A percentile compares a stretch with the other conserved stretches of the same genome.
Conservation (phyloP, 1,140 invertebrate species). For the Delia radicum region DNA sequence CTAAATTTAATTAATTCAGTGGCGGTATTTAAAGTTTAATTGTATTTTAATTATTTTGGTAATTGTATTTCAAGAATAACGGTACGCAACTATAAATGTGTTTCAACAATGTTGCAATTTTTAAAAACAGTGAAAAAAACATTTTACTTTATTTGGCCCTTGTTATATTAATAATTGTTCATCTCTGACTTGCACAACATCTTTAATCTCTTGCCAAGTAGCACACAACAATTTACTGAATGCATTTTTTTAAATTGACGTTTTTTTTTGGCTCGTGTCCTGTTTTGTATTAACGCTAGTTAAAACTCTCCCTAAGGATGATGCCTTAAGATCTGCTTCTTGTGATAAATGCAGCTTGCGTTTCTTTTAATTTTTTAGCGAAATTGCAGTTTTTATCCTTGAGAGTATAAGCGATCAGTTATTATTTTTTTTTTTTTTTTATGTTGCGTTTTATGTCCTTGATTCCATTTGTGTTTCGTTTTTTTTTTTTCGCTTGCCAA, state of each 20-base stretch:
- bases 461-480: not conserved
- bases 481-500: not conserved
- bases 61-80: not conserved
- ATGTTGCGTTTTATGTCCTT: not conserved
- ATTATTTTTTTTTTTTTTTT: too few relatives aligned
- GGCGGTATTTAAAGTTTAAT: too few relatives aligned
- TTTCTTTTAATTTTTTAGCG: not conserved
- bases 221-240: not conserved
- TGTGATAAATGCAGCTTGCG: conserved; percentile 12
- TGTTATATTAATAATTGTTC: too few relatives aligned
- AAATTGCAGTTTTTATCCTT: not conserved
- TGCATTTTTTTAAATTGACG: conserved; percentile 10
- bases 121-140: too few relatives aligned
- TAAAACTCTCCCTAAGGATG: not conserved
- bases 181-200: not conserved
- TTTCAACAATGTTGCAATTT: not conserved
- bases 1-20: too few relatives aligned
- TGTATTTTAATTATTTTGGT: too few relatives aligned
- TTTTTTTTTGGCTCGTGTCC: conserved; percentile 4
- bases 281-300: not conserved
- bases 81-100: not conserved
- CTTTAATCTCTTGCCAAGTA: conserved; percentile 9
- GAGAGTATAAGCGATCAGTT: not conserved
- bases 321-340: not conserved
- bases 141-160: too few relatives aligned